Evolutionary conservation across 2,888 invertebrate genomes (phyloP), one percentile per base, ranked within the genome.

Genomic region (Xanthorhoe designata): DNA sequence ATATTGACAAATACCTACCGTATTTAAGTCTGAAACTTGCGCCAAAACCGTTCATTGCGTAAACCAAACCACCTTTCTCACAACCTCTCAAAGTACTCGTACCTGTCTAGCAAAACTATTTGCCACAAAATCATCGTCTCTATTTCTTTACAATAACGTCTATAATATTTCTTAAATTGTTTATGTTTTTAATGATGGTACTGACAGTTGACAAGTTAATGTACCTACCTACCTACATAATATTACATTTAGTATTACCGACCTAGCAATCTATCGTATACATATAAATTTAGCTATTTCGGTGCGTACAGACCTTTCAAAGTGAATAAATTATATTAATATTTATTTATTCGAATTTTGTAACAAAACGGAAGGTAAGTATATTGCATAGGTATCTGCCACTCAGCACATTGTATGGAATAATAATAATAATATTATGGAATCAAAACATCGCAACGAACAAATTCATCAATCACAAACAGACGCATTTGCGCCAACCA

Each of bases 51-150:
- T 52, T 61, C 64, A 77, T 89, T 90, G 73, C 84, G 75, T 83
- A 87, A 87, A 61, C 69, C 70, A 55, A 42, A 61, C 52, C 51
- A 84, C 86, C 87, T 88, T 88, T 88, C 88, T 79, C 86, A 87
- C 77, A 86, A 88, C 88, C 88, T 89, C 85, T 83, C 74, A 75
- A 83, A 42, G 57, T 47, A 47, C 47, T 17, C 6, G 47, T 7
- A 47, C 47, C 47, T 17, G 47, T 7, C 17, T 17, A 42, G 38
- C 15, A 47, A 47, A 47, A 42, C 38, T 47, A 47, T 47, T 47
- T 17, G 47, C 47, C 47, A 2, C 17, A 15, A 47, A 13, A 47
- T 17, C 7, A 15, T 47, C 47, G 17, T 13, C 47, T 47, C 8
- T 47, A 47, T 47, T 47, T 17, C 47, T 17, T 8, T 15, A 1